Evolutionary conservation across 53 echinoderm and acorn worm species (phyloP), one percentile per base, ranked within the genome.

Genomic region (Holothuria scabra): DNA sequence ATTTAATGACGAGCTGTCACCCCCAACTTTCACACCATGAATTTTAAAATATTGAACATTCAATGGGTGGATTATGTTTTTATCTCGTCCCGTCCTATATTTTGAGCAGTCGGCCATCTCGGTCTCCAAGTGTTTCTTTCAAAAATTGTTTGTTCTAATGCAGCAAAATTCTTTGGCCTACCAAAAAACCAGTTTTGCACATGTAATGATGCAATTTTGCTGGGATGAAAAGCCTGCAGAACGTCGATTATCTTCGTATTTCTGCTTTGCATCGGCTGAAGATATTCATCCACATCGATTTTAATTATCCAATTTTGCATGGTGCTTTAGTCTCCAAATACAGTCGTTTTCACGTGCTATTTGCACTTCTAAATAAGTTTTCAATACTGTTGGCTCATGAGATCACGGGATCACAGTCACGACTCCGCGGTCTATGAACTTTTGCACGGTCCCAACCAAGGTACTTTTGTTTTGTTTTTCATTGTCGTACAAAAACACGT

Each of bases 321-420:
- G 60, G 67, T 95, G 83, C 46, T 88, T 69, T 60, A 90, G 91
- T n/a, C 95, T 65, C 95, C 93, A 93, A 0, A 95, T 60, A 56
- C 92, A 95, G 74, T 95, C 95, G 83, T 95, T 95, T 71, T 95
- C 93, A 28, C 93, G 95, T 0, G 95, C 91, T 41, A 93, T 95
- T 61, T 93, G 95, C 25, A 93, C 89, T 67, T 95, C 95, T 24
- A 93, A 81, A 52, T 93, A 92, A 5, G 89, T 90, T 70, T 95
- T 95, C 26, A 67, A 69, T 8, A 46, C 6, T 5, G 89, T 82
- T 8, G 83, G 79, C 19, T 80, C 66, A 83, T 95, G 95, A 1
- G 91, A 58, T 93, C 93, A 95, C 8, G 93, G 91, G 32, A 93
- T 89, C 13, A 93, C 82, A 12, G 93, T 93, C 9, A 95, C 93